A percentile compares a stretch with the other conserved stretches of the same genome.
Conservation (phyloP, 2,888 invertebrate genomes). For the Drosophila prostipennis region DNA sequence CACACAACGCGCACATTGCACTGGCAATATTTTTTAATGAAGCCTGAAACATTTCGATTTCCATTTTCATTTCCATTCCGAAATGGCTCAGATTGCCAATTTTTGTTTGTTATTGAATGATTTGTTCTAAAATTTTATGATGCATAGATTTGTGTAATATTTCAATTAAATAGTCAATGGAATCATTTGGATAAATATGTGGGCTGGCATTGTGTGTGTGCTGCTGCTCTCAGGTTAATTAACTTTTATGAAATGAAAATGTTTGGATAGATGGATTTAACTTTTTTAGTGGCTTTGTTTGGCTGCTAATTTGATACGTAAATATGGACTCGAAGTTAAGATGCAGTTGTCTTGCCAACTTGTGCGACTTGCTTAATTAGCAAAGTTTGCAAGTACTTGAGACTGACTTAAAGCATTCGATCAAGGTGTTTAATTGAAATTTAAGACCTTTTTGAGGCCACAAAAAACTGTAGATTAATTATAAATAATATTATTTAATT, state of each 20-base stretch:
- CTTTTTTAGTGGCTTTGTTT: conserved; percentile 24
- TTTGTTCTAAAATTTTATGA: conserved; percentile 78
- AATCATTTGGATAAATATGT: conserved; percentile 41
- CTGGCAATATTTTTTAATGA: conserved; percentile 57
- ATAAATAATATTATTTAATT: no score
- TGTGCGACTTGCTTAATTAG: background rate
- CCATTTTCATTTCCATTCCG: conserved; percentile 44
- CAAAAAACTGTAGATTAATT: no score
- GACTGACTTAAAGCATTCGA: background rate
- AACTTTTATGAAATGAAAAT: conserved; percentile 47
- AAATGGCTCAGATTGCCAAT: conserved; percentile 48
- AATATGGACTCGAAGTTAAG: conserved; percentile 20
- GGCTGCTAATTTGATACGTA: conserved; percentile 25
- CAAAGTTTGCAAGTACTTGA: background rate
- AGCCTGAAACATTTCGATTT: conserved; percentile 74
- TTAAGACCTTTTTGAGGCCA: no score
- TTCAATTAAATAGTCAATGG: conserved; percentile 74
- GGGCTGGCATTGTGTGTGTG: background rate
- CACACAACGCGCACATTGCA: conserved; percentile 37
- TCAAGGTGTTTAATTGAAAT: background rate
- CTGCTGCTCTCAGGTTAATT: conserved; percentile 44
- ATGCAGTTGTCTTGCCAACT: background rate
- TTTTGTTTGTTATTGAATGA: conserved; percentile 65
- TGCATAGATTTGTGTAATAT: conserved; percentile 72
- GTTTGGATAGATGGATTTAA: conserved; percentile 38